Evolutionary conservation across 2,888 invertebrate genomes (phyloP), one percentile per base, ranked within the genome.

Genomic region (Drosophila vallismaia): DNA sequence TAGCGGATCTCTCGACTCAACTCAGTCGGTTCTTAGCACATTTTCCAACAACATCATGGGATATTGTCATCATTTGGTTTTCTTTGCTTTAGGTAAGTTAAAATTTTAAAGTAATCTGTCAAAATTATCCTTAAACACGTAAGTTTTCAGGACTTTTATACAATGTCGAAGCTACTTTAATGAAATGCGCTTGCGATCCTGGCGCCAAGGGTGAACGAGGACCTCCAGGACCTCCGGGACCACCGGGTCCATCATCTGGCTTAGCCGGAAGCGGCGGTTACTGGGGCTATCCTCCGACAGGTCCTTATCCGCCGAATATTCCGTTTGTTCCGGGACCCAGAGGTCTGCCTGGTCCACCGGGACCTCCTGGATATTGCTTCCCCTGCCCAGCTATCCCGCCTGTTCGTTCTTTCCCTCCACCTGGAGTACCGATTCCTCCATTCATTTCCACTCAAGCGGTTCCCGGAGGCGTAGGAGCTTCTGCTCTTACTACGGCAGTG

Each of bases 121-220:
- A 5, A 0, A 19, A 1, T 14, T 14, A 38, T 0, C 6, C 9
- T n/a, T 5, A 14, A 5, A 40, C 8, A 3, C 3, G 2, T 14
- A 8, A 14, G 6, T 42, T 14, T 24, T 1, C 14, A 82, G 84
- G 86, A 4, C 4, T 84, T 14, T 73, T 33, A 31, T 40, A 53
- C 0, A 29, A 40, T 19, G 56, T 42, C 4, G 28, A 24, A 4
- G 80, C 73, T 3, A 77, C 87, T 0, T 50, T 88, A n/a, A 64
- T 86, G 40, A 88, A 84, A 33, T 88, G 87, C 52, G 75, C 62
- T 10, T 88, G 87, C 62, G 86, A 86, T 36, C 67, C 82, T 14
- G 86, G 87, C 5, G 60, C 88, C 0, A 44, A 44, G 6, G 84
- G 86, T 1, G 75, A 75, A 0, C 68, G 74, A 33, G 82, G 82